Evolutionary conservation across 2,113 vertebrate species (phyloP).

Genomic region (Bubo bubo): DNA sequence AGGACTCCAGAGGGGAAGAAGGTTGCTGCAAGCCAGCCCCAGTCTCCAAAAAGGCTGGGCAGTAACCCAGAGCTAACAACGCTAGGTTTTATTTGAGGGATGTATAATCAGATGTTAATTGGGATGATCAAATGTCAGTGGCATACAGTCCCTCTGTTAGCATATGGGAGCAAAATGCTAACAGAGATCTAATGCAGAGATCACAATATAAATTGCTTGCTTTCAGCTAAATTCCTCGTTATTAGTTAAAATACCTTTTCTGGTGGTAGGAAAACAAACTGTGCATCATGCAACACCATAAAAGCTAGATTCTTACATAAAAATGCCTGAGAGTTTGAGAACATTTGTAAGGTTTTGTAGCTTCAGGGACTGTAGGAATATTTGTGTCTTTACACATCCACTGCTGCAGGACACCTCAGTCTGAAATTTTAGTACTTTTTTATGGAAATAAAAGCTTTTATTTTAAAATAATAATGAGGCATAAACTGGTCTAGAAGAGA

Average conservation of each 20-base stretch:
- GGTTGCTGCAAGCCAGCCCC: background rate
- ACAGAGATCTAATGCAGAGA: background rate
- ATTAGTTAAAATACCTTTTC: background rate
- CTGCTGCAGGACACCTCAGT: background rate
- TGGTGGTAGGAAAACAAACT: background rate
- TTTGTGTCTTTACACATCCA: accelerated
- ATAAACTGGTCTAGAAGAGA: background rate
- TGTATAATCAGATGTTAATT: background rate
- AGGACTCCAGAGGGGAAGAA: background rate
- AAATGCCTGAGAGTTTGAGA: background rate
- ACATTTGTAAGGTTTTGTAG: background rate
- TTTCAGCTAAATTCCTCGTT: background rate
- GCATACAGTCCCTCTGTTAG: background rate
- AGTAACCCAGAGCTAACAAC: background rate
- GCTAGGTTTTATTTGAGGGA: background rate
- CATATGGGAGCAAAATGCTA: background rate
- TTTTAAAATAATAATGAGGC: background rate
- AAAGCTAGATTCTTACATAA: background rate
- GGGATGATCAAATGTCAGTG: background rate
- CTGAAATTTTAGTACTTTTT: background rate
- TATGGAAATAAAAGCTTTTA: background rate
- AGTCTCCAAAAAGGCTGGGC: background rate
- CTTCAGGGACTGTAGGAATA: background rate
- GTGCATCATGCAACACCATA: background rate
- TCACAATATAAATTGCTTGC: background rate